These are phyloP conservation scores for Pollenia amentaria DNA, from an alignment of 2,888 invertebrate species.

Conservation along the genomic window DNA sequence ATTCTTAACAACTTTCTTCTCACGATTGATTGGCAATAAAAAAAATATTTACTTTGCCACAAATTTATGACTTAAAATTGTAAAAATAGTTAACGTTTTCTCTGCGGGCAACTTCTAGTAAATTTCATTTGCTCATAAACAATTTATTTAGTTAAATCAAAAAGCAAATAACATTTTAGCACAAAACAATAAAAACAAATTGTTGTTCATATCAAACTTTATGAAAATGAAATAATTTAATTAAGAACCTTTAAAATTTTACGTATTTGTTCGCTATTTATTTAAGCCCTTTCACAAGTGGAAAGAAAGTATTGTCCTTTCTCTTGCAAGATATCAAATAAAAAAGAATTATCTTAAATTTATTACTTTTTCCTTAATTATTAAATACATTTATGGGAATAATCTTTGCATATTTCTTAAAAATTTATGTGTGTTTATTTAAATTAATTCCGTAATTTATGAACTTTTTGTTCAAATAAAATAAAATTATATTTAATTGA, in stretches of 20 bases:
- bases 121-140: background rate
- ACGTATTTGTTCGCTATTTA: no score
- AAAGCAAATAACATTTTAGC: background rate
- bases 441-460: conserved; percentile 26
- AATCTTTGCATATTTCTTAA: conserved; percentile 11
- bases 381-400: conserved; percentile 15
- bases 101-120: conserved; percentile 27
- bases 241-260: no score
- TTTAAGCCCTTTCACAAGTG: no score
- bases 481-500: background rate
- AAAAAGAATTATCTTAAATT: conserved; percentile 32
- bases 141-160: background rate
- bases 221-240: no score
- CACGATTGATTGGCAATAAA: conserved; percentile 4
- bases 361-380: conserved; percentile 55
- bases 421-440: conserved; percentile 5
- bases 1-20: conserved; percentile 18
- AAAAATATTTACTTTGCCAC: background rate
- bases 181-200: background rate
- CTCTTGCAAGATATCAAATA: background rate
- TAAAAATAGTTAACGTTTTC: conserved; percentile 22
- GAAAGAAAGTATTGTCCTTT: no score
- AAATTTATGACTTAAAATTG: background rate
- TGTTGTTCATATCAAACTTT: background rate
- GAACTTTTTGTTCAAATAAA: conserved; percentile 37